Evolutionary conservation across 92 coral and sea anemone species (phyloP), one percentile per base, ranked within the genome.

Genomic region (Micromussa lordhowensis): DNA sequence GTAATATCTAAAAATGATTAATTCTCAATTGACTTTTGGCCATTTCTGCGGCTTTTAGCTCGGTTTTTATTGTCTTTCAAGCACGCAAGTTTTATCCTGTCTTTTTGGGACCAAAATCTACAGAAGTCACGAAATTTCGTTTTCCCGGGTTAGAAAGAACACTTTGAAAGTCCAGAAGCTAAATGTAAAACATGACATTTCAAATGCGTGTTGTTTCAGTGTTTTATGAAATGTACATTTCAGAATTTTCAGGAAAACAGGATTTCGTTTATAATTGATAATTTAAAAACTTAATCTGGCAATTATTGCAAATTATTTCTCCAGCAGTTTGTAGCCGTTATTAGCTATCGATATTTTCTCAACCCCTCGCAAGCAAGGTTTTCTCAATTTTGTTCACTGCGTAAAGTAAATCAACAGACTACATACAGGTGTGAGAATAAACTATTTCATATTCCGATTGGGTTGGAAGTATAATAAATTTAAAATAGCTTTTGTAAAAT

Each of bases 1-100:
- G 83, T 77, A 77, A 86, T 86, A 86, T 77, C 89, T 86, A 63
- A 86, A 77, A 86, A 86, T 86, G 89, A 86, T 86, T 86, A 86
- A 86, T 86, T 86, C 89, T 76, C 89, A 63, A 86, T 86, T 86
- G 89, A 59, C 83, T 86, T 86, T 61, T 77, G 83, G 82, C 77
- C 83, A 77, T 86, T 72, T 86, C 89, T 86, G 76, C 66, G 89
- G 82, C 28, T 77, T 77, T 54, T 29, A 24, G 28, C 40, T 72
- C 72, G 26, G 58, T 57, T 84, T 83, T 84, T 57, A 84, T 84
- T 57, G 34, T 73, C 38, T 58, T 55, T 54, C 13, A 57, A 73
- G 88, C 88, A 84, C 88, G 88, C 80, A 57, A 84, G 57, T 14
- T 84, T 84, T 73, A 14, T 14, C 22, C 71, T 35, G 64, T 57